phyloP scores from a whole-genome alignment of 1,140 invertebrate genomes.

The Gryon sp. region DNA sequence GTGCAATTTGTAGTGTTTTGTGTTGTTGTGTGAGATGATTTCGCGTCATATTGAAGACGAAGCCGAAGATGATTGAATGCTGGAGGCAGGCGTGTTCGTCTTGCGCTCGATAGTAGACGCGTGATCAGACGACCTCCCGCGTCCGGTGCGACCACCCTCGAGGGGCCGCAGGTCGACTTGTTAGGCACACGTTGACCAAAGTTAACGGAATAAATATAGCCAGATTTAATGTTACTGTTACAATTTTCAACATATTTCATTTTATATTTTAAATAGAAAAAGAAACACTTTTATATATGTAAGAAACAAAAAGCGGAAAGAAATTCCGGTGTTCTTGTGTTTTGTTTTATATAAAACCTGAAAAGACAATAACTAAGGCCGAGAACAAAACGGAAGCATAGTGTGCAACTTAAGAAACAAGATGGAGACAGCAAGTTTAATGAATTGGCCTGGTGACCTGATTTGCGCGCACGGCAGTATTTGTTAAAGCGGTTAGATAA shows the following conservation, averaged over 20 bases:
- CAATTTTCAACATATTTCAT: slow-evolving; percentile 43
- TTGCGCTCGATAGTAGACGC: slow-evolving; percentile 70
- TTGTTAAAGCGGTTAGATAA: slow-evolving; percentile 42
- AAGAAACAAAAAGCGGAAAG: slow-evolving; percentile 15
- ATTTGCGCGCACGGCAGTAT: slow-evolving; percentile 59
- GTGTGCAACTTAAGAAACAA: background rate
- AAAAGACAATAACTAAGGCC: too few species aligned
- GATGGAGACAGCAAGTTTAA: slow-evolving; percentile 45
- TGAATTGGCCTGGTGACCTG: slow-evolving; percentile 73
- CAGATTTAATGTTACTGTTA: too few species aligned
- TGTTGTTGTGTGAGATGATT: slow-evolving; percentile 19
- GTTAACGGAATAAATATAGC: slow-evolving; percentile 17
- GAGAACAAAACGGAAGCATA: background rate
- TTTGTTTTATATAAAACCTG: too few species aligned
- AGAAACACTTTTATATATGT: too few species aligned
- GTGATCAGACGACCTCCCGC: slow-evolving; percentile 74
- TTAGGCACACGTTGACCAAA: slow-evolving; percentile 70
- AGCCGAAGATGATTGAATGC: slow-evolving; percentile 73
- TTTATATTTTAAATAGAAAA: too few species aligned
- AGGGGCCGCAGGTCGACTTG: slow-evolving; percentile 74
- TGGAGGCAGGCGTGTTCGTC: slow-evolving; percentile 74
- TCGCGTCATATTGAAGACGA: slow-evolving; percentile 64
- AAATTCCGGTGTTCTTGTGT: too few species aligned
- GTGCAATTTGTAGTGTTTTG: slow-evolving; percentile 2
- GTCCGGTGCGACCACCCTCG: slow-evolving; percentile 72